Evolutionary conservation across 1,140 invertebrate species (phyloP), one percentile per base, ranked within the genome.

Genomic region (Monochamus saltuarius): DNA sequence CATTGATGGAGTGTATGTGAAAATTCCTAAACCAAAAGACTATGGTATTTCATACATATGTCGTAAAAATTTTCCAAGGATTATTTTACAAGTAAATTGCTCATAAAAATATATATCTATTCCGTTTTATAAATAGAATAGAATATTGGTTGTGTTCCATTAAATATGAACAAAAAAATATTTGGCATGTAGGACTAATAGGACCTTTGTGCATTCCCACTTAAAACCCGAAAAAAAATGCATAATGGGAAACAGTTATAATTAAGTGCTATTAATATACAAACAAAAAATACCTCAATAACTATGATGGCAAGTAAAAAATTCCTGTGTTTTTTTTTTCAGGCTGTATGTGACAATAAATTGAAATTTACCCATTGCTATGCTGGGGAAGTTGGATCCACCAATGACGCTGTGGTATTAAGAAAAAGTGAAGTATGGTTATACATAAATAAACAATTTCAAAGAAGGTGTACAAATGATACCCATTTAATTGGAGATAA

Each of bases 21-120:
- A 13, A 10, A 46, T 46, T 16, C 14, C 45, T 2, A 46, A 46
- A 46, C 45, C 45, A 46, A 46, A 17, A 17, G 19, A 46, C 4
- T 13, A 16, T 17, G 45, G 45, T 4, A 6, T 16, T 6, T 46
- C 45, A 10, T 46, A 46, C 45, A 46, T 46, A 6, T 16, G 19
- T 17, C 3, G 13, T 4, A 46, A 46, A 17, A 46, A 46, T 6
- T 46, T 46, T 46, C 17, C 45, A 13, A 6, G 45, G 3, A 13
- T 46, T 17, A 46, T 46, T 16, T 46, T 46, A 46, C 45, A 46
- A 17, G 45, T 46, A 46, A 46, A 17, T 16, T 45, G 42, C 42
- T n/a, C n/a, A n/a, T n/a, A n/a, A n/a, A n/a, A n/a, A n/a, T n/a
- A n/a, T n/a, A n/a, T n/a, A n/a, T n/a, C n/a, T n/a, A n/a, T n/a